Evolutionary conservation across 92 coral and sea anemone species (phyloP), one percentile per base, ranked within the genome.

Genomic region (Blastomussa wellsi): DNA sequence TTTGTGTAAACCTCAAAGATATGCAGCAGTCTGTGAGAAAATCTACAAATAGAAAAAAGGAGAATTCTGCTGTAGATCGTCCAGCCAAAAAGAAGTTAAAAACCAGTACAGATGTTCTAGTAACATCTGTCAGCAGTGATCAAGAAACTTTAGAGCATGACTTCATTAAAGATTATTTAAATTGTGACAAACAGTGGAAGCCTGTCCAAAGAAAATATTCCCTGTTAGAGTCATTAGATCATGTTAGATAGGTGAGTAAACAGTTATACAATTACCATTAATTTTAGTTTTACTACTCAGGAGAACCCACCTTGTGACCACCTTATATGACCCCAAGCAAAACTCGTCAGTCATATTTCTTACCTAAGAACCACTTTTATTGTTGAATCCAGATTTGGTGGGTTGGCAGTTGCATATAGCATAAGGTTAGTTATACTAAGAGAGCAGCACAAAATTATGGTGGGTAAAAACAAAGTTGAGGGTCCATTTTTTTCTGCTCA

Each of bases 21-120:
- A 68, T 26, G 26, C 44, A 68, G 65, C 62, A 4, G 20, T 10
- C 42, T 53, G 29, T 13, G 5, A 24, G 38, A 39, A 41, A 22
- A 24, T 37, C 3, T 28, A 11, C 12, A 16, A 32, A 59, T 55
- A 38, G 8, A 31, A 39, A 36, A 71, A 82, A 60, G 31, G 41
- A 44, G 42, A 31, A 44, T 57, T 59, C 35, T 28, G 33, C 36
- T 0, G 20, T 60, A 2, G 20, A 59, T 57, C 64, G 48, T n/a
- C 87, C 53, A 42, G 64, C 87, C 10, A 74, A 77, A 32, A 83
- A 83, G 72, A 83, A 62, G 59, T 42, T 31, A 26, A 83, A 74
- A 75, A 44, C 44, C 9, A 59, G 62, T 39, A 73, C 20, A 7
- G 60, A n/a, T 38, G 36, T 2, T 55, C 11, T 37, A 1, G 14